Base-by-base conservation (phyloP, 2,113 vertebrate species). In the Thryonomys swinderianus region DNA sequence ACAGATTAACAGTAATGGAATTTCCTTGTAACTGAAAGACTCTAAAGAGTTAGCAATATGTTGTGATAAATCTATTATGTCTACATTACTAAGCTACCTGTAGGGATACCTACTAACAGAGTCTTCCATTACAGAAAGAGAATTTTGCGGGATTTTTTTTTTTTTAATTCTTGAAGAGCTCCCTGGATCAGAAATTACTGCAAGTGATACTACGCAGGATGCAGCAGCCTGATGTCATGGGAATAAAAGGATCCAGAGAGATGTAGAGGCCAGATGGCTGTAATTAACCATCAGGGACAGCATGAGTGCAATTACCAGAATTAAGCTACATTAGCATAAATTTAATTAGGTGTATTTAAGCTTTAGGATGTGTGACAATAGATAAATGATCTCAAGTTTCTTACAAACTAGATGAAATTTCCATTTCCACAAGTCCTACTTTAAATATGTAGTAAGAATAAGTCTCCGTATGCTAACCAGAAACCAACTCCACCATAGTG, bases 331-430 rank as follows among this genome's bases (percentile, higher is more conserved):
- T 73, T 90, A 45, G 7, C 73, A 95, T 34, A 85, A 88, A 94
- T 79, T 79, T 94, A 97, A 94, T 92, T 73, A 96, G 71, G 21
- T 90, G 23, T 85, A 88, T 80, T 94, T 85, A 88, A 92, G 25
- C 27, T 94, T 48, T 79, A 85, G 66, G 59, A 57, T 96, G 94
- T 90, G 25, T 85, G 57, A 89, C 66, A 94, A 45, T 93, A 45
- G 11, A 74, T 92, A 92, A 95, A 73, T 74, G 37, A 82, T 55
- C 27, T 82, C 30, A 95, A 40, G 2, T 20, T 84, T 92, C 34
- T 37, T 73, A 88, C n/a, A 90, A 87, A 93, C 80, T 93, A 67
- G 91, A 67, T 8, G 53, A 18, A 83, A 80, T 71, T 89, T 91
- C 55, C 74, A 7, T 9, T 92, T 88, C 42, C 30, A 85, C 86